Evolutionary conservation across 2,113 vertebrate species (phyloP).

Genomic region (Larimichthys polyactis): DNA sequence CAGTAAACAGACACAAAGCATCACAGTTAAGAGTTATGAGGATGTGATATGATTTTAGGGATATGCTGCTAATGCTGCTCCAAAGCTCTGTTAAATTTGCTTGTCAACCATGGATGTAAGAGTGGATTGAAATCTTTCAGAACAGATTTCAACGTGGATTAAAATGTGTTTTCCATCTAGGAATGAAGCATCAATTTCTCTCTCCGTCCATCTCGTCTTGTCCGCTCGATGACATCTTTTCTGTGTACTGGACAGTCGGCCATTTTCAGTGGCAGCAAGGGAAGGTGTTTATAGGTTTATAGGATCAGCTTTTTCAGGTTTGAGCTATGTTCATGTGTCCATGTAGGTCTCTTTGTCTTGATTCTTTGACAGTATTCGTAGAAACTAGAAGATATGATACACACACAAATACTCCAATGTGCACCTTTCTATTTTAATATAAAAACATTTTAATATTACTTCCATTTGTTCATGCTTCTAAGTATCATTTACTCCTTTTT

Average conservation of each 20-base stretch:
- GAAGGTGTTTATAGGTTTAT: neutral
- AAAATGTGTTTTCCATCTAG: conserved; percentile 62
- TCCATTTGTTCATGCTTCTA: neutral
- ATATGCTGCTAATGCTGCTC: conserved; percentile 18
- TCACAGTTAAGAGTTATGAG: conserved; percentile 14
- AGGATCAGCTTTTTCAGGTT: neutral
- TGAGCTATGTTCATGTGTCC: no score
- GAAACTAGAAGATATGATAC: neutral
- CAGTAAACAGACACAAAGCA: neutral
- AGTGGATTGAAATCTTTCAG: conserved; percentile 52
- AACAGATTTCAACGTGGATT: conserved; percentile 61
- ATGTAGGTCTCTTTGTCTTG: no score
- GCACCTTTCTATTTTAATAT: no score
- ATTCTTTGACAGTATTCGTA: neutral
- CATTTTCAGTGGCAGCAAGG: neutral
- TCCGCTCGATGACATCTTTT: neutral
- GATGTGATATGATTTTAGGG: conserved; percentile 29
- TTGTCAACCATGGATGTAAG: conserved; percentile 39
- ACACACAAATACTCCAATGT: neutral
- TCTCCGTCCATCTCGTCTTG: neutral
- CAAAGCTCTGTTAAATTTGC: conserved; percentile 42
- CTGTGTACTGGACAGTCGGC: neutral
- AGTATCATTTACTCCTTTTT: neutral
- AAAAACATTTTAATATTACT: no score
- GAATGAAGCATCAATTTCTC: conserved; percentile 32